A percentile compares a stretch with the other conserved stretches of the same genome.
These are phyloP conservation scores for Sebastes wilsoni DNA, from an alignment of 2,797 vertebrate genomes.

Conservation along the genomic window DNA sequence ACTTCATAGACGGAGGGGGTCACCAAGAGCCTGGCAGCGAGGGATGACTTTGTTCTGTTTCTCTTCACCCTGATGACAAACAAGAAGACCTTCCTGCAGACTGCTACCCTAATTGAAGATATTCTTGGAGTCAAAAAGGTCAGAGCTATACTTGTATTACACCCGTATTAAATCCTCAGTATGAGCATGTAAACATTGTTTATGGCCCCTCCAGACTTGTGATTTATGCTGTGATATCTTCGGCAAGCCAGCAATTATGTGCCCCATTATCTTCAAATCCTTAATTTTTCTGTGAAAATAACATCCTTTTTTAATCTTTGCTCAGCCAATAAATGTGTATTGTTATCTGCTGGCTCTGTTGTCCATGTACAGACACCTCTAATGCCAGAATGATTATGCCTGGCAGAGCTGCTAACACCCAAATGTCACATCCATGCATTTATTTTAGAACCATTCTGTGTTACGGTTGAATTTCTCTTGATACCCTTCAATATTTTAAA, in stretches of 20 bases:
- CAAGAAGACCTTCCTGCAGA: constrained; percentile 98
- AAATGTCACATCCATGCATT: background rate
- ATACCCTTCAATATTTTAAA: background rate
- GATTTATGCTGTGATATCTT: background rate
- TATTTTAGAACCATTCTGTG: background rate
- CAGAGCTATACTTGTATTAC: constrained; percentile 21
- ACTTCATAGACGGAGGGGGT: constrained; percentile 90
- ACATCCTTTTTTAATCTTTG: background rate
- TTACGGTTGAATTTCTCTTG: background rate
- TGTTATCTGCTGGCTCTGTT: background rate
- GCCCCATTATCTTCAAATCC: background rate
- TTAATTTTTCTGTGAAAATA: background rate
- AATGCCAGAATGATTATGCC: background rate
- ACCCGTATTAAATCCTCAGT: background rate
- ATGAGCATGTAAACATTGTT: background rate
- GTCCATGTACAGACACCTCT: background rate
- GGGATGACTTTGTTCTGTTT: constrained; percentile 97
- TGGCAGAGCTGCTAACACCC: background rate
- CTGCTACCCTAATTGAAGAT: constrained; percentile 97
- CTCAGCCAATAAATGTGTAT: background rate
- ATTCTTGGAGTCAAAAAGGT: constrained; percentile 99
- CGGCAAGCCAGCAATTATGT: background rate
- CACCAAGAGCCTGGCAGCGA: constrained; percentile 92
- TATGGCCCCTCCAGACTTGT: background rate
- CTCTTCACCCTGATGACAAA: constrained; percentile 98